Evolutionary conservation across 2,888 invertebrate species (phyloP), one percentile per base, ranked within the genome.

Genomic region (Lobophora halterata): DNA sequence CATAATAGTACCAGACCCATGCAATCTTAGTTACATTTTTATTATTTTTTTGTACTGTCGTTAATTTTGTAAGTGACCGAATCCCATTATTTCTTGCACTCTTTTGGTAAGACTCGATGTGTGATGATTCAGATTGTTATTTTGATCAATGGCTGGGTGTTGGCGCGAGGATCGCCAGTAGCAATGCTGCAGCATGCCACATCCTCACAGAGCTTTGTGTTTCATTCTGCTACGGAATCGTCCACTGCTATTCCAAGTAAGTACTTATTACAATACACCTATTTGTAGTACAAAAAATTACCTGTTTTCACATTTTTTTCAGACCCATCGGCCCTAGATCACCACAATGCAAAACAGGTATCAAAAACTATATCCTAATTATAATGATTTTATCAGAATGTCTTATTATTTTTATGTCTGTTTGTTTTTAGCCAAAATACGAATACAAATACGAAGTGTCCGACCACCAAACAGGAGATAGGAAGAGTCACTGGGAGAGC

Each of bases 381-480:
- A 25, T 2, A n/a, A 13, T 13, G 5, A 14, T 14, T 3, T 3
- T 14, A 14, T 14, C 14, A 14, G 14, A 14, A 14, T 14, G 3
- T 3, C 14, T 14, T 3, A 14, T 14, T 3, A 14, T 17, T 6
- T 2, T 6, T 17, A 17, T n/a, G 5, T 12, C 20, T 16, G 5
- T 50, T 42, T 2, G 13, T 10, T 49, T 47, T 6, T 63, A 87
- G 71, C 64, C 87, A n/a, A 86, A 86, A 55, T 89, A 89, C 58
- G 85, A 85, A 49, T 88, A 82, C 56, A 88, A 82, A 48, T 89
- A 89, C 43, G 88, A 88, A 52, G 89, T 89, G 5, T 75, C 82
- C 6, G 89, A 89, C 49, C 80, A 79, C 24, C 81, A 87, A 53
- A 89, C 89, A 5, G 89, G 89, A 1, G 89, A 89, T 49, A 68